These are phyloP conservation scores for Melanotaenia pygmaea DNA, from an alignment of 2,797 vertebrate genomes.

Conservation along the genomic window DNA sequence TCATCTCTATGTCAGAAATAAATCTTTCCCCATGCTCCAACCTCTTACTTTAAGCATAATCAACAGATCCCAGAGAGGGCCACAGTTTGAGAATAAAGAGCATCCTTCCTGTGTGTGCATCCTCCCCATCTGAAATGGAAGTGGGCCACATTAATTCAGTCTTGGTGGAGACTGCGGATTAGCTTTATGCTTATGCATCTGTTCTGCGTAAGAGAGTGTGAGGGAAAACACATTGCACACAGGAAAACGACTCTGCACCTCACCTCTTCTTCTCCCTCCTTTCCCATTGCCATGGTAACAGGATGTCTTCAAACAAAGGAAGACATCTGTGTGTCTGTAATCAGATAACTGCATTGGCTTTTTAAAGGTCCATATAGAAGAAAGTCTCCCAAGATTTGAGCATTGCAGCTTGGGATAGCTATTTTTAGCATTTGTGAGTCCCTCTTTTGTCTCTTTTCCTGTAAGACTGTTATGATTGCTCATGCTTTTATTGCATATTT, in stretches of 20 bases:
- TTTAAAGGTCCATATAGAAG: conserved; percentile 7
- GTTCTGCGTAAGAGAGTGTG: conserved; percentile 53
- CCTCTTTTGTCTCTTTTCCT: conserved; percentile 20
- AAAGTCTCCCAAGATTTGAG: conserved; percentile 23
- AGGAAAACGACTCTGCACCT: conserved; percentile 69
- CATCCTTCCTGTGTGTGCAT: conserved; percentile 30
- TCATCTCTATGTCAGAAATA: conserved; percentile 49
- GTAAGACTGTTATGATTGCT: conserved; percentile 1
- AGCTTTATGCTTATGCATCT: conserved; percentile 63
- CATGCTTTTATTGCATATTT: background rate
- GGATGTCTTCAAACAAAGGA: conserved; percentile 69
- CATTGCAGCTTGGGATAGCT: conserved; percentile 11
- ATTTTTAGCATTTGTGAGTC: conserved; percentile 9
- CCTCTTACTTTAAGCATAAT: conserved; percentile 44
- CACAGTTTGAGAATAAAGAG: conserved; percentile 23
- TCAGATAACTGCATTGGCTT: conserved; percentile 33
- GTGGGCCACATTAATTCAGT: conserved; percentile 65
- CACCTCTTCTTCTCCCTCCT: conserved; percentile 52
- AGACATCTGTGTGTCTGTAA: conserved; percentile 35
- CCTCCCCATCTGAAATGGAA: conserved; percentile 58
- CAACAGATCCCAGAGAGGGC: conserved; percentile 38
- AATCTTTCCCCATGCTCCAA: conserved; percentile 31
- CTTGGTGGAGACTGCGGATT: conserved; percentile 61
- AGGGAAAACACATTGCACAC: conserved; percentile 68
- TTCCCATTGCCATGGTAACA: conserved; percentile 78